Base-by-base conservation (phyloP, 2,113 vertebrate species). In the Columba livia region DNA sequence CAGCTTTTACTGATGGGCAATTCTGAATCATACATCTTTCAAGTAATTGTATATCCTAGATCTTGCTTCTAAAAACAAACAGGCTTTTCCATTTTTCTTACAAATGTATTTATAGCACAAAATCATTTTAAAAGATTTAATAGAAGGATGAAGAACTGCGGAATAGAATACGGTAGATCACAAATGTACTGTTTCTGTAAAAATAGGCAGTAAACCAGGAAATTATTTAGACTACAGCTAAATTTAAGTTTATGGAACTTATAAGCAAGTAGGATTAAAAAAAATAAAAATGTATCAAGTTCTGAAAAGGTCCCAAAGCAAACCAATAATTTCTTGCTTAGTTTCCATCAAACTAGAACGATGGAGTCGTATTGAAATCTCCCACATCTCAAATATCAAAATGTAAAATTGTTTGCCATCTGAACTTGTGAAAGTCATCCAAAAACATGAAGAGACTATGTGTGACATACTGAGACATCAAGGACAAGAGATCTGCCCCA, bases 351-450 rank as follows among this genome's bases (percentile, higher is more conserved):
- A 93, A 70, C 18, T 11, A 47, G 11, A 80, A 25, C 6, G 47
- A 67, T 3, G 1, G n/a, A 86, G 28, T 3, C 72, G 31, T 31
- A 89, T 82, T 53, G 62, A 79, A n/a, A 85, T 51, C n/a, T 64
- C 29, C 15, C 10, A 17, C 29, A 47, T 34, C 38, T 42, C 83
- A 80, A 86, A 48, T 47, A 88, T 21, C 79, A 84, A 93, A 80
- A 90, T 2, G 8, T 51, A 80, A 17, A 34, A 8, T 2, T 73
- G 29, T 64, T 86, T 85, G 47, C 40, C 6, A 44, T 29, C 20
- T 74, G 42, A 92, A 88, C 34, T 67, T 34, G 25, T 85, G n/a
- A 69, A 94, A 79, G 40, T 60, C 64, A 88, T 47, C 67, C 79
- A 85, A 79, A 88, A 44, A 1, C 24, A 78, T 23, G 15, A 70